These are phyloP conservation scores for Bombus confusus DNA, from an alignment of 1,140 invertebrate genomes.

Conservation along the genomic window DNA sequence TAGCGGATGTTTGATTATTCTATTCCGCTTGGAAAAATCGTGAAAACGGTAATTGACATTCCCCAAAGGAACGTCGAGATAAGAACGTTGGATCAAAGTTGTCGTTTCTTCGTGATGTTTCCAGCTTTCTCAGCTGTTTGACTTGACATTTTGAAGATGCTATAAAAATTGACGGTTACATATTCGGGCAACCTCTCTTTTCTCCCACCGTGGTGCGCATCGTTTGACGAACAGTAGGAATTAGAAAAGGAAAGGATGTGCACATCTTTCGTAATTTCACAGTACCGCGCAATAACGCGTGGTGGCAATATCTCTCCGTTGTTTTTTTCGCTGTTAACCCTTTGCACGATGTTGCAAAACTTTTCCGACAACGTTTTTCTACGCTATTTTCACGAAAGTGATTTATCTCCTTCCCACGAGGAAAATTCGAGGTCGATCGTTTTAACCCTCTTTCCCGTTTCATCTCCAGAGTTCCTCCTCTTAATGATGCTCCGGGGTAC, in stretches of 20 bases:
- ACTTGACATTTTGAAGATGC: neutral
- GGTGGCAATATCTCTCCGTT: conserved; percentile 2
- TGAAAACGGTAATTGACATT: conserved; percentile 42
- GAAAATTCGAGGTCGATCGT: conserved; percentile 15
- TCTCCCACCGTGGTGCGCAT: too few relatives aligned
- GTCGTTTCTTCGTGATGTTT: neutral
- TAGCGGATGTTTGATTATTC: neutral
- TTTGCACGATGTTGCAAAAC: neutral
- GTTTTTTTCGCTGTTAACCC: neutral
- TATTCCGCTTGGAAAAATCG: neutral
- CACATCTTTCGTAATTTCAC: conserved; percentile 52
- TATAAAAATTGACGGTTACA: neutral
- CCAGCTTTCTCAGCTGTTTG: neutral
- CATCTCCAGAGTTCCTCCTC: neutral
- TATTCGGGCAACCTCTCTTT: too few relatives aligned
- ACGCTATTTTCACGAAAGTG: neutral
- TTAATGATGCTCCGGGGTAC: neutral
- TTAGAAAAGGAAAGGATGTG: conserved; percentile 20
- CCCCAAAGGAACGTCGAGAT: neutral
- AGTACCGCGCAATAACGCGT: conserved; percentile 57
- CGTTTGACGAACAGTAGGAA: too few relatives aligned
- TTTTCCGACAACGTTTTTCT: neutral
- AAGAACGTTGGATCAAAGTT: neutral
- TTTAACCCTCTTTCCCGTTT: neutral
- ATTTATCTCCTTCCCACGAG: neutral